Evolutionary conservation across 2,888 invertebrate species (phyloP).

Genomic region (Yponomeuta malinellus): DNA sequence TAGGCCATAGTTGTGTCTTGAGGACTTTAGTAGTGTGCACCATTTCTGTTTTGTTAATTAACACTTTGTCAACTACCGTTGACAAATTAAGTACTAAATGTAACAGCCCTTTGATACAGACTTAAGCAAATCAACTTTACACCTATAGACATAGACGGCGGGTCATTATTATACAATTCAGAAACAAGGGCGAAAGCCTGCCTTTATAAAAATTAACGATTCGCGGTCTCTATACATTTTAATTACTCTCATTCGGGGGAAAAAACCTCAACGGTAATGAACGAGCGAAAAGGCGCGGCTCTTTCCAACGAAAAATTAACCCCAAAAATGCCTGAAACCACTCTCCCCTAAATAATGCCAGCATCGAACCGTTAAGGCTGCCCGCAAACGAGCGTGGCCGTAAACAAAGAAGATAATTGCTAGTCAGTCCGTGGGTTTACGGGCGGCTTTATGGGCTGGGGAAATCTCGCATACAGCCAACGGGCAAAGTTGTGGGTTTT

Average conservation of each 20-base stretch:
- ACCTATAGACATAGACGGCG: no score
- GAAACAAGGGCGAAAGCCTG: no score
- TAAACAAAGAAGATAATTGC: slow-evolving; percentile 13
- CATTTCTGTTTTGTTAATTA: no score
- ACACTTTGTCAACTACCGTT: no score
- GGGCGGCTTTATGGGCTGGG: not conserved
- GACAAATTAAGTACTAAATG: no score
- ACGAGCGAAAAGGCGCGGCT: not conserved
- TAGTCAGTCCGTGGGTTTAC: slow-evolving; percentile 9
- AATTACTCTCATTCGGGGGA: not conserved
- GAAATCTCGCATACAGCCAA: slow-evolving; percentile 6
- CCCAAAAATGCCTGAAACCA: not conserved
- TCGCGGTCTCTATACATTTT: not conserved
- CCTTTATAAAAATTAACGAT: not conserved
- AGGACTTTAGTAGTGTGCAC: no score
- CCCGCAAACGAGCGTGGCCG: slow-evolving; percentile 2
- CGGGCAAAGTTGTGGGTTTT: not conserved
- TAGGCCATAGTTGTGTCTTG: no score
- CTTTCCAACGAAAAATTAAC: not conserved
- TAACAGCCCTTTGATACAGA: no score
- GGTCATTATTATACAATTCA: no score
- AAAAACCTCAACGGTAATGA: not conserved
- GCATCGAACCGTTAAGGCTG: slow-evolving; percentile 9
- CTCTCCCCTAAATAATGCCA: not conserved
- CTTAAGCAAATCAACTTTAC: no score